phyloP scores from a whole-genome alignment of 1,140 invertebrate species.

The Leptestheria dahalacensis region DNA sequence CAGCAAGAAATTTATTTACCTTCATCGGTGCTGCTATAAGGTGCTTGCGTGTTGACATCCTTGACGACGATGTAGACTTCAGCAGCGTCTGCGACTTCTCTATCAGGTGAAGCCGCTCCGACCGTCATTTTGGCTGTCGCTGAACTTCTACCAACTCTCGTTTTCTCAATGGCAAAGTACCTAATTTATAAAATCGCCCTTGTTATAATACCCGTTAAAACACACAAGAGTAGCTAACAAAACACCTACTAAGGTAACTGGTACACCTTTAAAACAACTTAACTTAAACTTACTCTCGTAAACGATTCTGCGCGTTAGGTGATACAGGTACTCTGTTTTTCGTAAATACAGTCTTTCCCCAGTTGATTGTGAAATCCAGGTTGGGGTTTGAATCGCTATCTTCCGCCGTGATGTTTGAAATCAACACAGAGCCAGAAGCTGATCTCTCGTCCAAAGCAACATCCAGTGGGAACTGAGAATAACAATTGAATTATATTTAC shows the following conservation, averaged over 20 bases:
- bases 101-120: not conserved
- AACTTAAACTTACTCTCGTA: no score
- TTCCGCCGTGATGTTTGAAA: not conserved
- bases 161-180: not conserved
- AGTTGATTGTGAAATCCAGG: slow-evolving; percentile 1
- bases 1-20: no score
- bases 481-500: not conserved
- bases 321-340: not conserved
- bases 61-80: slow-evolving; percentile 1
- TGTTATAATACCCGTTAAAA: no score
- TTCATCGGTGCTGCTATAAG: not conserved
- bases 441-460: not conserved
- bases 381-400: slow-evolving; percentile 1
- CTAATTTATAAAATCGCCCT: no score
- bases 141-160: not conserved
- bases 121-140: not conserved
- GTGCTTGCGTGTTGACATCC: not conserved
- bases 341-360: not conserved
- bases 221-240: no score
- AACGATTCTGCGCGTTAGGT: no score
- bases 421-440: not conserved
- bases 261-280: no score
- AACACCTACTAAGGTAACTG: no score
- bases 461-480: not conserved
- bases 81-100: slow-evolving; percentile 1